A percentile compares a stretch with the other conserved stretches of the same genome.
These are phyloP conservation scores for Apoda limacodes DNA, from an alignment of 2,888 invertebrate species.

Conservation along the genomic window DNA sequence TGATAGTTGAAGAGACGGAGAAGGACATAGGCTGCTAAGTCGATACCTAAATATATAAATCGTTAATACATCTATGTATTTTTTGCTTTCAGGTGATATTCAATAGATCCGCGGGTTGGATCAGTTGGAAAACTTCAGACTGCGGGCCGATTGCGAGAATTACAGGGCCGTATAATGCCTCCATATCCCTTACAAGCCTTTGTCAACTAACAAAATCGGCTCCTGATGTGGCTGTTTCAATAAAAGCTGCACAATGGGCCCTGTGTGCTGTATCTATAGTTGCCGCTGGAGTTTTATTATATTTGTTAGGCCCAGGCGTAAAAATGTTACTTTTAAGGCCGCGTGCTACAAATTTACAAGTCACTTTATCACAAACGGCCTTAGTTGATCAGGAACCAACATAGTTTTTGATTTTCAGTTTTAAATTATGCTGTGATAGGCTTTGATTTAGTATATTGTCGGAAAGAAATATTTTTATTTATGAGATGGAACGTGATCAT, in stretches of 20 bases:
- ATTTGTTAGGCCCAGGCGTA: constrained; percentile 46
- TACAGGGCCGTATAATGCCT: constrained; percentile 44
- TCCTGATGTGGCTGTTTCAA: constrained; percentile 36
- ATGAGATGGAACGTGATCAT: no score
- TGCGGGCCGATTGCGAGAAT: constrained; percentile 51
- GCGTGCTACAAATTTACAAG: constrained; percentile 34
- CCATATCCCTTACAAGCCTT: constrained; percentile 28
- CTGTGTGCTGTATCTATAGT: constrained; percentile 43
- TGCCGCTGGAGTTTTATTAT: constrained; percentile 40
- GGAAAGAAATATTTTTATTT: no score
- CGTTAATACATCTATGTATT: no score
- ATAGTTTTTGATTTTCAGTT: no score
- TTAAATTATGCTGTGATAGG: background rate
- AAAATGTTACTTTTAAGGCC: constrained; percentile 35
- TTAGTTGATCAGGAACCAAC: constrained; percentile 39
- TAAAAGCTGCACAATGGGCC: constrained; percentile 51
- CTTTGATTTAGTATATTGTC: no score
- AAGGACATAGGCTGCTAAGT: no score
- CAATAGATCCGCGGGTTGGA: constrained; percentile 57
- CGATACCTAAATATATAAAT: no score
- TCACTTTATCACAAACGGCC: constrained; percentile 47
- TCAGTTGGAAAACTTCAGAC: constrained; percentile 49
- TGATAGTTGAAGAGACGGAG: no score
- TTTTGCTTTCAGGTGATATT: constrained; percentile 46
- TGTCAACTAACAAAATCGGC: constrained; percentile 32